Percentiles rank a stretch among this genome's conserved stretches.
Conservation (phyloP, 2,113 vertebrate genomes). For the Nothobranchius furzeri region DNA sequence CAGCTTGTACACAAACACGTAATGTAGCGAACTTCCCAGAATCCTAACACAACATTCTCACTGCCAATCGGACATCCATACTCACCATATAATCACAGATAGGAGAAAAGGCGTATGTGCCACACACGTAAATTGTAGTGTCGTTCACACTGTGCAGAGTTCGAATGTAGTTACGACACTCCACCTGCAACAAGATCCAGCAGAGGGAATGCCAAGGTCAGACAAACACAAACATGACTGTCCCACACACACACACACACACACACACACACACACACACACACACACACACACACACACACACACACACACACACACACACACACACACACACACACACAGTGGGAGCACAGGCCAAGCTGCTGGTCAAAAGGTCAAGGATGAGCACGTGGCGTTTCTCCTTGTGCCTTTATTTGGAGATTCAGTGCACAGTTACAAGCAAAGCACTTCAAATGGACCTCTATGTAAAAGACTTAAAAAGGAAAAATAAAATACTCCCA, state of each 20-base stretch:
- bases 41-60: neutral
- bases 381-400: slow-evolving; percentile 3
- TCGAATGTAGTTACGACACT: slow-evolving; percentile 82
- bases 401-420: slow-evolving; percentile 54
- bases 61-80: neutral
- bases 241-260: slow-evolving; percentile 39
- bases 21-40: no score
- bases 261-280: no score
- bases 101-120: slow-evolving; percentile 81
- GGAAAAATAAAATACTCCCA: slow-evolving; percentile 11
- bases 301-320: slow-evolving; percentile 33
- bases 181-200: slow-evolving; percentile 74
- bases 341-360: neutral
- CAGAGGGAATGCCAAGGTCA: slow-evolving; percentile 57
- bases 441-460: slow-evolving; percentile 11
- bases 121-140: slow-evolving; percentile 76
- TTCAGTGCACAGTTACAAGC: slow-evolving; percentile 12
- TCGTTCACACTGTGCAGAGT: slow-evolving; percentile 74
- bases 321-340: no score
- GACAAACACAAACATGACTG: slow-evolving; percentile 42
- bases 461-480: neutral
- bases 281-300: no score
- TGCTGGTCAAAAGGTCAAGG: slow-evolving; percentile 20
- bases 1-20: no score
- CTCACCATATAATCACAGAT: slow-evolving; percentile 81